phyloP scores from a whole-genome alignment of 1,140 invertebrate genomes.

The Ericerus pela region DNA sequence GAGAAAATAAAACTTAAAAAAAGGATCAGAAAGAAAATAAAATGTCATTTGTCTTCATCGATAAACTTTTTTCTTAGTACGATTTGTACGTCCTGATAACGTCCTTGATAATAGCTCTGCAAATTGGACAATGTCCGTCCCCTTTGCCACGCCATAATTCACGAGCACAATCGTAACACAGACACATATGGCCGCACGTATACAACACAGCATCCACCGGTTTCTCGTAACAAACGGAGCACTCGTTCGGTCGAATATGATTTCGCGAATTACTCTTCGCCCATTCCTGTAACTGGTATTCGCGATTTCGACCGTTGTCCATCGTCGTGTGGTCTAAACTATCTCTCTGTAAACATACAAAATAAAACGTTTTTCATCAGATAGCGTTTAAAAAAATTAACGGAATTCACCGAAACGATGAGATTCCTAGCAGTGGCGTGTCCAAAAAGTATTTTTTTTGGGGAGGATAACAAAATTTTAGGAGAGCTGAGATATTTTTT shows the following conservation, averaged over 20 bases:
- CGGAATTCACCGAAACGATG: background rate
- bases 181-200: conserved; percentile 96
- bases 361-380: background rate
- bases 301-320: background rate
- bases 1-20: no score
- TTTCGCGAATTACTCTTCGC: conserved; percentile 18
- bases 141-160: conserved; percentile 80
- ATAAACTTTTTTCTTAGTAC: no score
- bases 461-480: background rate
- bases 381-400: background rate
- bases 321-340: no score
- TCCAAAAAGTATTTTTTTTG: background rate
- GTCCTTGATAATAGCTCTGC: conserved; percentile 78
- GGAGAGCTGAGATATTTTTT: no score
- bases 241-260: conserved; percentile 43
- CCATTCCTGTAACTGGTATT: background rate
- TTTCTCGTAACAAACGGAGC: conserved; percentile 88
- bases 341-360: no score
- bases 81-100: conserved; percentile 87
- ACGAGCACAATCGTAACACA: conserved; percentile 91
- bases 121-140: conserved; percentile 84
- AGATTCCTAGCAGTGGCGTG: background rate
- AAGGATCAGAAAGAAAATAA: no score
- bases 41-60: no score
- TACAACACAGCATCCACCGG: conserved; percentile 85